Evolutionary conservation across 2,797 vertebrate species (phyloP).

Genomic region (Melopsittacus undulatus): DNA sequence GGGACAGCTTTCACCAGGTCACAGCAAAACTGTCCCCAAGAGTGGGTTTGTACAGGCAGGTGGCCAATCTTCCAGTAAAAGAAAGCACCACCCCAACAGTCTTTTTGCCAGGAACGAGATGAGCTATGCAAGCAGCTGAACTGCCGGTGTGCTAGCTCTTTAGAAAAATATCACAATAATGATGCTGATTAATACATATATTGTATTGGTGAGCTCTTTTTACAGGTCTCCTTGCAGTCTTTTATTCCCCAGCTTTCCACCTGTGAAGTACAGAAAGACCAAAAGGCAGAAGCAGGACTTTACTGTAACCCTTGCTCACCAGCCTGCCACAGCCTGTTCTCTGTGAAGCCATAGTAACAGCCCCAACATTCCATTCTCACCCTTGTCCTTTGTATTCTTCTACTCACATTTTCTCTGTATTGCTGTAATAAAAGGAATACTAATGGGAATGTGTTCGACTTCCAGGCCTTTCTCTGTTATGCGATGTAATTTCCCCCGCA

Average conservation of each 20-base stretch:
- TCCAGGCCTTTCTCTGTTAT: slow-evolving; percentile 85
- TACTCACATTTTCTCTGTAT: slow-evolving; percentile 83
- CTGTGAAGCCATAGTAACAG: not conserved
- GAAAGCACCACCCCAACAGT: not conserved
- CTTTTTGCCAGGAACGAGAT: not conserved
- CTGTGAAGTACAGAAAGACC: not conserved
- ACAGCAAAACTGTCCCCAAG: not conserved
- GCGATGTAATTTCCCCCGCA: slow-evolving; percentile 83
- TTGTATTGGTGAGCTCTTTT: not conserved
- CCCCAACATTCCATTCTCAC: not conserved
- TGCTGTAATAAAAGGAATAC: slow-evolving; percentile 82
- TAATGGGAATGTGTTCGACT: slow-evolving; percentile 91
- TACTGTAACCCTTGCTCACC: not conserved
- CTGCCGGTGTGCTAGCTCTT: not conserved
- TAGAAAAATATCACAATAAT: not conserved
- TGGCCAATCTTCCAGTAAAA: not conserved
- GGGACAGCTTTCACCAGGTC: not conserved
- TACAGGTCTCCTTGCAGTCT: not conserved
- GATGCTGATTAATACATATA: not conserved
- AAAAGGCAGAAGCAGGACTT: not conserved
- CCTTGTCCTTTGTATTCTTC: not conserved
- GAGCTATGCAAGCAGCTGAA: not conserved
- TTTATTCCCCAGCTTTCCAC: not conserved
- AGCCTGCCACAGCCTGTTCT: not conserved
- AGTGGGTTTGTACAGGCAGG: accelerated